Evolutionary conservation across 1,140 invertebrate genomes (phyloP).

Genomic region (Drosophila chauvacae): DNA sequence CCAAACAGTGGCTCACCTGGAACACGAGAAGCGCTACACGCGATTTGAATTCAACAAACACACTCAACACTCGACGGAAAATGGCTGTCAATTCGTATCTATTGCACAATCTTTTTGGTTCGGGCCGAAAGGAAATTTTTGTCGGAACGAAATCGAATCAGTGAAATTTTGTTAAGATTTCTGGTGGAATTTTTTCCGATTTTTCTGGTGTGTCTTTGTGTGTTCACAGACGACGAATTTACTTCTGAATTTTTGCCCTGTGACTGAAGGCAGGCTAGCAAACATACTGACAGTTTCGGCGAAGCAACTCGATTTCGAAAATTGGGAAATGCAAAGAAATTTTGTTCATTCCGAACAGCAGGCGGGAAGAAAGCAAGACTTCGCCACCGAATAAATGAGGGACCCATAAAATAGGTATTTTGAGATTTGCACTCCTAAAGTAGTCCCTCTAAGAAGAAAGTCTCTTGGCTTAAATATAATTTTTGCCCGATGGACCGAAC

Average conservation of each 20-base stretch:
- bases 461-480: background rate
- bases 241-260: conserved; percentile 36
- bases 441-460: background rate
- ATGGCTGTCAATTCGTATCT: background rate
- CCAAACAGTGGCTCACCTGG: conserved; percentile 5
- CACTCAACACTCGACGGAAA: conserved; percentile 10
- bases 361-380: too few species aligned
- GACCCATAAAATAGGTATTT: background rate
- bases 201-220: conserved; percentile 44
- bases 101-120: conserved; percentile 3
- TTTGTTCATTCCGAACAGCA: background rate
- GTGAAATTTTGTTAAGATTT: conserved; percentile 34
- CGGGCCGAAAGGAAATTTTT: conserved; percentile 18
- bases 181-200: conserved; percentile 45
- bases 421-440: background rate
- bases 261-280: background rate
- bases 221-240: conserved; percentile 51
- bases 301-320: conserved; percentile 15
- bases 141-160: conserved; percentile 8
- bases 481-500: background rate
- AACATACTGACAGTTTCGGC: conserved; percentile 20
- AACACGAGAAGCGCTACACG: conserved; percentile 1
- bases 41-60: conserved; percentile 10
- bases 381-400: background rate
- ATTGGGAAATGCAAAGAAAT: too few species aligned